Conservation (phyloP, 2,888 invertebrate genomes). For the Ormyrus thymus region DNA sequence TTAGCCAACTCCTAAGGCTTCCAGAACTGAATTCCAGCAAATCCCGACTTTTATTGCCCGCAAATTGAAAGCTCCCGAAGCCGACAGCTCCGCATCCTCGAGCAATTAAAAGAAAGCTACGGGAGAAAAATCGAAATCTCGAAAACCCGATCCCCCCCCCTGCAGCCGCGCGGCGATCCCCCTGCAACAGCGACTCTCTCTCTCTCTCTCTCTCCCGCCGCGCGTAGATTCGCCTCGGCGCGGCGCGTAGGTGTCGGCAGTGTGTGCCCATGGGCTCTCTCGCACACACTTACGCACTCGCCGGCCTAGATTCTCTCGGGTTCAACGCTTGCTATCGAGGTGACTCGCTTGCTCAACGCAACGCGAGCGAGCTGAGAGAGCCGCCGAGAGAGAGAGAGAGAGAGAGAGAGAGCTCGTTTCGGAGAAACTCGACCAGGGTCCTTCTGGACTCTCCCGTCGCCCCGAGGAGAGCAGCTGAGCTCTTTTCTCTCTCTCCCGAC, state of each 20-base stretch:
- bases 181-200: neutral
- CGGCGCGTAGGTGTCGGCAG: constrained; percentile 67
- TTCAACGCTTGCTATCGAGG: constrained; percentile 75
- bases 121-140: too few relatives aligned
- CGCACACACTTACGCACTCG: constrained; percentile 65
- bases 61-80: constrained; percentile 6
- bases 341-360: constrained; percentile 70
- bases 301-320: constrained; percentile 76
- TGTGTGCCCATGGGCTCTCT: constrained; percentile 42
- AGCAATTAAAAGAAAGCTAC: too few relatives aligned
- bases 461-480: too few relatives aligned
- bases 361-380: constrained; percentile 55
- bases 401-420: too few relatives aligned
- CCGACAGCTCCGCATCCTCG: too few relatives aligned
- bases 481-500: too few relatives aligned
- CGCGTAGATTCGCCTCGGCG: constrained; percentile 21
- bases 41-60: neutral
- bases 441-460: too few relatives aligned
- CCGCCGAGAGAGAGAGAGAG: too few relatives aligned
- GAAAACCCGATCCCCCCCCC: too few relatives aligned
- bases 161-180: too few relatives aligned
- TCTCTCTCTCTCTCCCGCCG: neutral
- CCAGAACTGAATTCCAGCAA: constrained; percentile 8
- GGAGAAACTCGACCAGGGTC: too few relatives aligned
- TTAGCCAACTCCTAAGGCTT: neutral